Evolutionary conservation across 2,888 invertebrate species (phyloP).

Genomic region (Synanthedon formicaeformis): DNA sequence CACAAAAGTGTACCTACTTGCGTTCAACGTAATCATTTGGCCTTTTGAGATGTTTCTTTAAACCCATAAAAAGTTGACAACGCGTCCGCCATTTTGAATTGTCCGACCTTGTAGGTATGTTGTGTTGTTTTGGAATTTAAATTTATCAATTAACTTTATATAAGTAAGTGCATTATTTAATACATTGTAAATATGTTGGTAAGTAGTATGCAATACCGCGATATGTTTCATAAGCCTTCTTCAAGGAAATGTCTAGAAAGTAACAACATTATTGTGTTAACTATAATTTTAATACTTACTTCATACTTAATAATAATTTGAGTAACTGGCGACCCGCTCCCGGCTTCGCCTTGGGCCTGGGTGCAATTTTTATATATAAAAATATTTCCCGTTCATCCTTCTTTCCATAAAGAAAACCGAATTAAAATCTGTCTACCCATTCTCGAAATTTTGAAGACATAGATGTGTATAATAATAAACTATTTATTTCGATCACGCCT

Average conservation of each 20-base stretch:
- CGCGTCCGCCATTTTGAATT: conserved; percentile 31
- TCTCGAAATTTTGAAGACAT: no score
- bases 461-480: no score
- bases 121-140: neutral
- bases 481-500: no score
- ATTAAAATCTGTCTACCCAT: no score
- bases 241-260: neutral
- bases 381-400: no score
- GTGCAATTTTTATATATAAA: no score
- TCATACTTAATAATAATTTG: no score
- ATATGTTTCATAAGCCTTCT: neutral
- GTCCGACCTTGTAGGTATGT: conserved; percentile 1
- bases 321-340: no score
- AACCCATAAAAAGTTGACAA: conserved; percentile 3
- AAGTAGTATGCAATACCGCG: neutral
- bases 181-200: neutral
- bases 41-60: conserved; percentile 34
- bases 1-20: conserved; percentile 9
- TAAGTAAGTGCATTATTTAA: neutral
- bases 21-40: conserved; percentile 19
- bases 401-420: no score
- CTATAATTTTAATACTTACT: no score
- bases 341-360: no score
- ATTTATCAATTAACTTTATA: neutral
- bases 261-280: neutral